These are phyloP conservation scores for Oriolus oriolus DNA, from an alignment of 2,113 vertebrate genomes.

Conservation along the genomic window DNA sequence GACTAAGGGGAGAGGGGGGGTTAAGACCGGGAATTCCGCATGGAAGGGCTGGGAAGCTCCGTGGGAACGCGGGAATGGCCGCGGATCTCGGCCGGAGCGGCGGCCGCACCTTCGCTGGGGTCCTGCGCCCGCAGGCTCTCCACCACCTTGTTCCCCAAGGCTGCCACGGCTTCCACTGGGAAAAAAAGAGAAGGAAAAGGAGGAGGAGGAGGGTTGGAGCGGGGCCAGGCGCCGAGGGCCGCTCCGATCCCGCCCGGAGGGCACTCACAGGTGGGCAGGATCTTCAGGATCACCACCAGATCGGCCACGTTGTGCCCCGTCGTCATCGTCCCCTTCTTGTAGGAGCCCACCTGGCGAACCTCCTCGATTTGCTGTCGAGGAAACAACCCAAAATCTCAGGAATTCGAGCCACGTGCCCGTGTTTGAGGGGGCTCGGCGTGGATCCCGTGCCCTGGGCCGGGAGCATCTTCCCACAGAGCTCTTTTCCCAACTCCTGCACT, in stretches of 20 bases:
- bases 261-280: conserved; percentile 90
- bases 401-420: accelerated
- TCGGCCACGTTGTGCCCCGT: conserved; percentile 95
- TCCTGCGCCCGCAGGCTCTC: conserved; percentile 92
- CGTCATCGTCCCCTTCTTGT: conserved; percentile 98
- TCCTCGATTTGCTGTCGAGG: conserved; percentile 92
- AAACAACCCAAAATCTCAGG: accelerated
- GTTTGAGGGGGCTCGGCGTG: accelerated
- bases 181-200: neutral
- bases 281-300: conserved; percentile 96
- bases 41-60: accelerated
- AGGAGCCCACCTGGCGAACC: conserved; percentile 95
- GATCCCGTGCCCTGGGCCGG: accelerated
- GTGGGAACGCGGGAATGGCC: accelerated
- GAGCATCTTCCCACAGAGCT: accelerated
- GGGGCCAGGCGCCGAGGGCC: accelerated
- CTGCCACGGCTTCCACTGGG: conserved; percentile 94
- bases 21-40: accelerated
- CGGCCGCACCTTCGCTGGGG: conserved; percentile 82
- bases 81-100: accelerated
- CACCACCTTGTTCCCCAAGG: conserved; percentile 93
- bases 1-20: conserved; percentile 69
- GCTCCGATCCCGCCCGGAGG: accelerated
- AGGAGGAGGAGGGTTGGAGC: accelerated
- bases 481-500: neutral